Percentiles rank a stretch among this genome's conserved stretches.
These are phyloP conservation scores for Myocastor coypus DNA, from an alignment of 2,113 vertebrate genomes.

Conservation along the genomic window DNA sequence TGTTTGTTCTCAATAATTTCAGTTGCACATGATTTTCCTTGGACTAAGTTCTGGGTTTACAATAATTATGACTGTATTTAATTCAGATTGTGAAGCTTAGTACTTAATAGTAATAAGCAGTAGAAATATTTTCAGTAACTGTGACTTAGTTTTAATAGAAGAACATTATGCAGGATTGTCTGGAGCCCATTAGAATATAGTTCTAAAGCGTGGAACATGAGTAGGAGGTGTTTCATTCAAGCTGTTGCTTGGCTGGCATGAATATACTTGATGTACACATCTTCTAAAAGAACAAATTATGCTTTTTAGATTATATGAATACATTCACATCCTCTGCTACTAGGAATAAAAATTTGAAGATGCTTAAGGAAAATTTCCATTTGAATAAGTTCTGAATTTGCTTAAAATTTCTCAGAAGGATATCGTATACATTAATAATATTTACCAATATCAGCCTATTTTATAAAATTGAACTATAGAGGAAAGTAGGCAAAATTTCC, in stretches of 20 bases:
- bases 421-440: neutral
- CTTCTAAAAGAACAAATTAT: neutral
- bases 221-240: neutral
- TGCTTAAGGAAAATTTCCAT: neutral
- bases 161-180: neutral
- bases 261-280: neutral
- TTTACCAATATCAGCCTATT: neutral
- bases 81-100: neutral
- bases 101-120: neutral
- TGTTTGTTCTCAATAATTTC: neutral
- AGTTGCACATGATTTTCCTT: neutral
- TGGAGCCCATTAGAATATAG: neutral
- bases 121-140: neutral
- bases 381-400: neutral
- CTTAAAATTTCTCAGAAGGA: neutral
- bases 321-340: neutral
- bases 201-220: neutral
- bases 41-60: neutral
- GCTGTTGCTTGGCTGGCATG: neutral
- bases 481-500: neutral
- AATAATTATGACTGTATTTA: neutral
- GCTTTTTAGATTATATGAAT: neutral
- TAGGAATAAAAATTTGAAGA: neutral
- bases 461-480: neutral
- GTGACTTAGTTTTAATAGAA: neutral